These are phyloP conservation scores for Trogon surrucura DNA, from an alignment of 2,113 vertebrate genomes.

Conservation along the genomic window DNA sequence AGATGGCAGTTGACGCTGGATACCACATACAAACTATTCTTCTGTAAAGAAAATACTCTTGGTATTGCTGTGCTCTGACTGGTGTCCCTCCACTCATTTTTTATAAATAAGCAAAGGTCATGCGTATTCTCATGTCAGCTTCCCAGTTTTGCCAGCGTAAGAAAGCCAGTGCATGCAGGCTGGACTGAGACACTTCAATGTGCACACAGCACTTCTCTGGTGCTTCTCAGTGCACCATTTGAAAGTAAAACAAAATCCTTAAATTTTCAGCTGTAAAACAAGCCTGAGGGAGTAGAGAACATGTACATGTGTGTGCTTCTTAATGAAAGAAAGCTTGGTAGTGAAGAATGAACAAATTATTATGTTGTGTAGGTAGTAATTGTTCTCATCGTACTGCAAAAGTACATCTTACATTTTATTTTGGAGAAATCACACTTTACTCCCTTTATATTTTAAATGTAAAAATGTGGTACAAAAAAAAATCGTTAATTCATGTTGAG, in stretches of 20 bases:
- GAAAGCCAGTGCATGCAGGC: background rate
- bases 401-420: background rate
- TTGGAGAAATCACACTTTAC: background rate
- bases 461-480: background rate
- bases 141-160: background rate
- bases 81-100: background rate
- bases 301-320: background rate
- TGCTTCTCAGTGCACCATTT: background rate
- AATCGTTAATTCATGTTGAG: background rate
- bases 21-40: background rate
- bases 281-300: background rate
- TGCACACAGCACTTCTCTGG: background rate
- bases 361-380: background rate
- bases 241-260: background rate
- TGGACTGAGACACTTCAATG: background rate
- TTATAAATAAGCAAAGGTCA: background rate
- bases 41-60: background rate
- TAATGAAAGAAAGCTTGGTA: background rate
- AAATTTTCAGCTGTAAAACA: background rate
- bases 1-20: background rate
- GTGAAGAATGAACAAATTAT: background rate
- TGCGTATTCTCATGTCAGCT: background rate
- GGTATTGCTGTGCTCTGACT: background rate
- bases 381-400: background rate
- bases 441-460: background rate